Percentiles rank a stretch among this genome's conserved stretches.
phyloP scores from a whole-genome alignment of 2,888 invertebrate species.

The Agriopis leucophaearia region DNA sequence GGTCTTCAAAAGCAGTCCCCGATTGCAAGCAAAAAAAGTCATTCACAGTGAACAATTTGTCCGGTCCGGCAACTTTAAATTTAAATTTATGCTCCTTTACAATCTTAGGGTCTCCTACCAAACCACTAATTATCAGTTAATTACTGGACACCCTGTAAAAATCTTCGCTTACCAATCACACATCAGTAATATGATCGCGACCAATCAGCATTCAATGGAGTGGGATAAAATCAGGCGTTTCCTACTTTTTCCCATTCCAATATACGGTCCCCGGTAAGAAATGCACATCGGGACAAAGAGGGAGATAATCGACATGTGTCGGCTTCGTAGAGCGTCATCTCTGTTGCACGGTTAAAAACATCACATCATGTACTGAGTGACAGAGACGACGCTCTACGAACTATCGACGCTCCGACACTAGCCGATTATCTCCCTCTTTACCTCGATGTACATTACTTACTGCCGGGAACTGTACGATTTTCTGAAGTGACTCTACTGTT shows the following conservation, averaged over 20 bases:
- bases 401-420: too few relatives aligned
- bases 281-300: too few relatives aligned
- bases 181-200: neutral
- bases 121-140: neutral
- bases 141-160: neutral
- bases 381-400: too few relatives aligned
- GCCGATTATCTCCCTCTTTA: too few relatives aligned
- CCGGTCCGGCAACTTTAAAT: neutral
- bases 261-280: too few relatives aligned
- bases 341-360: too few relatives aligned
- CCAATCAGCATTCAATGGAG: neutral
- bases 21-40: neutral
- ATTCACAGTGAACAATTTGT: neutral
- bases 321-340: too few relatives aligned
- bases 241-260: neutral
- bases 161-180: neutral
- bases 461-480: neutral
- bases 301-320: too few relatives aligned
- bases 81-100: neutral
- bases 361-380: too few relatives aligned
- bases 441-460: too few relatives aligned
- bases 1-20: neutral
- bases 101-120: neutral
- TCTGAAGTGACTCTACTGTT: conserved; percentile 10
- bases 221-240: neutral